These are phyloP conservation scores for Blastobasis lacticolella DNA, from an alignment of 2,888 invertebrate species.

Conservation along the genomic window DNA sequence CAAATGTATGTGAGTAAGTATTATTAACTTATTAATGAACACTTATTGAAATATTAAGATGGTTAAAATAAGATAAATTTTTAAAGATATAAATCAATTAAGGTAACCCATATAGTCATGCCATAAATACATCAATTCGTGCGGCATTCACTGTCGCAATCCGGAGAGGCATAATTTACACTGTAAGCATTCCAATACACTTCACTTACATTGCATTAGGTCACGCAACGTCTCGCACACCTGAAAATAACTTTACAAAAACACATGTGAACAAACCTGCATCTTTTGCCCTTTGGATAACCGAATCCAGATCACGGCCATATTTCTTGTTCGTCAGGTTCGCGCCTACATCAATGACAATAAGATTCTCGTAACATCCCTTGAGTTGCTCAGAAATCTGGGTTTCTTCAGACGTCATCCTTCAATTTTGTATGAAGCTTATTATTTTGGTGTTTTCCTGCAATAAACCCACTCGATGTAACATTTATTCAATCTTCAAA, in stretches of 20 bases:
- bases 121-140: conserved; percentile 1
- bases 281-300: conserved; percentile 93
- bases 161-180: conserved; percentile 10
- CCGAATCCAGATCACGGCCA: conserved; percentile 92
- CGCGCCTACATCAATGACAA: conserved; percentile 93
- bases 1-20: neutral
- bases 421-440: conserved; percentile 62
- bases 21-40: neutral
- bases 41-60: neutral
- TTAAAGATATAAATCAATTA: neutral
- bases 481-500: too few relatives aligned
- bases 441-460: conserved; percentile 67
- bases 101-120: neutral
- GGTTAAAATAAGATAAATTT: neutral
- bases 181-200: conserved; percentile 20
- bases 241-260: too few relatives aligned
- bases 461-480: conserved; percentile 14
- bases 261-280: conserved; percentile 75
- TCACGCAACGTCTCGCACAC: too few relatives aligned
- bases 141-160: conserved; percentile 6
- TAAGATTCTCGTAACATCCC: conserved; percentile 92
- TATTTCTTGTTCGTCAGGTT: conserved; percentile 96
- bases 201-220: conserved; percentile 18
- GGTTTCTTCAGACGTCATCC: conserved; percentile 71
- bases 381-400: conserved; percentile 75